Base-by-base conservation (phyloP, 2,797 vertebrate species). In the Hydrolagus colliei region DNA sequence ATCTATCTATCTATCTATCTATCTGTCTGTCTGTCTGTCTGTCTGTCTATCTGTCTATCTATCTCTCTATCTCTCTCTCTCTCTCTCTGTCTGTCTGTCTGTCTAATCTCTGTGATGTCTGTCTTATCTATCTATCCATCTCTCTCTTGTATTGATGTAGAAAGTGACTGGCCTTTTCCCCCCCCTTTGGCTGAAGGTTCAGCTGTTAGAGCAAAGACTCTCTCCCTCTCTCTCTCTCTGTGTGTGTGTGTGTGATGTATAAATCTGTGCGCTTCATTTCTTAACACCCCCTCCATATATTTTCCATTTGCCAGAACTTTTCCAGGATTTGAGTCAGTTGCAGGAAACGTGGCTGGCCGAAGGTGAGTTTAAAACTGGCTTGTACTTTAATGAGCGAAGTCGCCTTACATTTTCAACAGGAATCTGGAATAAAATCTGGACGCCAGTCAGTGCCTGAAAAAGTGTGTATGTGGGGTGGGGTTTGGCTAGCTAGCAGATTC, bases 321-420 rank as follows among this genome's bases (percentile, higher is more conserved):
- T 98, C 92, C 97, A 98, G 91, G 97, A 98, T 93, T 96, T 98
- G 90, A 97, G 97, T 92, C 96, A 96, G 90, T 95, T 98, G 86
- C 97, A 98, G 88, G 97, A 98, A 93, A 96, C 97, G 93, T 98
- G 97, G 97, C 96, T 99, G 87, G 97, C 97, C 88, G 97, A 98
- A 96, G 96, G 96, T 96, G 92, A 95, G 95, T 91, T 87, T 90
- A 86, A 27, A 27, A 27, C 27, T 27, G 27, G 41, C 41, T 7
- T 76, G 35, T 20, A 2, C 9, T 18, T 74, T 73, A 16, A 41
- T 61, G 6, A 22, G 13, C 3, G n/a, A 65, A 1, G 6, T 14
- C 72, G 12, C 41, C 61, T 68, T 68, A 4, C 9, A 16, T 10
- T 65, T 1, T 12, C 9, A 63, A 73, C 13, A 11, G 27, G 27